Base-by-base conservation (phyloP, 2,888 invertebrate genomes). In the Bugulina stolonifera region DNA sequence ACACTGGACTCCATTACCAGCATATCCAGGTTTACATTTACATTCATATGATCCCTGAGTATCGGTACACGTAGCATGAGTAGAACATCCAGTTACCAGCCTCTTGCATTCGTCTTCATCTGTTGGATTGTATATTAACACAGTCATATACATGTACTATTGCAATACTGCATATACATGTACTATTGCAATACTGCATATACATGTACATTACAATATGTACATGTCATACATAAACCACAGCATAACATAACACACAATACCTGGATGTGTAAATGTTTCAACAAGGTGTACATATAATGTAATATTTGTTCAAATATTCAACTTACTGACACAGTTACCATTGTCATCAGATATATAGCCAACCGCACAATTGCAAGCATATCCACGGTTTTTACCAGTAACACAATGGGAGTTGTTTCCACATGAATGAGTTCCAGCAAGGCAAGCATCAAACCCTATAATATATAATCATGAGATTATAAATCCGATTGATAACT, bases 351-450 rank as follows among this genome's bases (percentile, higher is more conserved):
- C 10, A 5, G 25, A 27, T 2, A 27, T 32, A 34, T 64, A 64
- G n/a, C 64, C 64, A 14, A 10, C 25, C 10, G 10, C 25, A 64
- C 64, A 64, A 14, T 64, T 32, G 32, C 64, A 64, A 14, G 27
- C 10, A 64, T 64, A 64, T 57, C 25, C 57, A 3, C 80, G 80
- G 0, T 10, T 5, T 43, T 18, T 5, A 74, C 76, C 29, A 73
- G 77, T 74, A 14, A 73, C 71, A 73, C 81, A 81, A 70, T 74
- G 74, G 0, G 78, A 75, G 73, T 79, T 75, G 3, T 75, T 74
- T 0, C 75, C 75, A 73, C 81, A 81, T 5, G 73, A 69, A 1
- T 74, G 52, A 2, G n/a, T 73, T 1, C 1, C 73, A 18, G 43
- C 43, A 43, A 43, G 5, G 43, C 43, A 43, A 18, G 43, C 10